Percentiles rank a stretch among this genome's conserved stretches.
Evolutionary conservation across 2,888 invertebrate species (phyloP).

Genomic region (Merodon equestris): DNA sequence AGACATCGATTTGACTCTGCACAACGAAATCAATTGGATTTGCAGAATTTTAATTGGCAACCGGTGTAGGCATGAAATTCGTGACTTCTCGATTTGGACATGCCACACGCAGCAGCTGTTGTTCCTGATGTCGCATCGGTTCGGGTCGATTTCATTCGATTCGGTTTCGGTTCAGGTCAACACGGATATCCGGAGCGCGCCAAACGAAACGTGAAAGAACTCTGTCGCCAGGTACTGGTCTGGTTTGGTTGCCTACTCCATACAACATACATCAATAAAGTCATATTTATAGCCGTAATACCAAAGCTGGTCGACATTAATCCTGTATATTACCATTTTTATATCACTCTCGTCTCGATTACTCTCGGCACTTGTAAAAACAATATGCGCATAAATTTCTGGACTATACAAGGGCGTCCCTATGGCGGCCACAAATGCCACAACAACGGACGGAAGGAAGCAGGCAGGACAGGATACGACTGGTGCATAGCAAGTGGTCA

Average conservation of each 20-base stretch:
- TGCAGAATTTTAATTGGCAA: slow-evolving; percentile 67
- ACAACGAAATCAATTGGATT: slow-evolving; percentile 49
- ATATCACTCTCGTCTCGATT: slow-evolving; percentile 66
- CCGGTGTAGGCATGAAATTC: slow-evolving; percentile 64
- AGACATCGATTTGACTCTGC: slow-evolving; percentile 23
- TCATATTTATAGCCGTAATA: slow-evolving; percentile 65
- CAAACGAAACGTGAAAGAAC: slow-evolving; percentile 43
- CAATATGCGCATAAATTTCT: slow-evolving; percentile 67
- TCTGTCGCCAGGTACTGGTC: slow-evolving; percentile 41
- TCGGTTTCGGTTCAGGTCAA: slow-evolving; percentile 10
- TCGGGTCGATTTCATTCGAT: slow-evolving; percentile 20
- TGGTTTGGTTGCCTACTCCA: slow-evolving; percentile 17
- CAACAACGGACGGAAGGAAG: slow-evolving; percentile 42
- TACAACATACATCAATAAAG: slow-evolving; percentile 59
- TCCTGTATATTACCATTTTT: slow-evolving; percentile 67
- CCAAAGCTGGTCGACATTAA: slow-evolving; percentile 65
- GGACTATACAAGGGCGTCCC: too few species aligned
- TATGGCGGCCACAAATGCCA: background rate
- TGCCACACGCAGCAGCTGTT: slow-evolving; percentile 42
- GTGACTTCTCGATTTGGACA: slow-evolving; percentile 62
- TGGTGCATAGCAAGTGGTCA: slow-evolving; percentile 23
- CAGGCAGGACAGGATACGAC: slow-evolving; percentile 38
- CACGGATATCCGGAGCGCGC: background rate
- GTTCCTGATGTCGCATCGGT: background rate
- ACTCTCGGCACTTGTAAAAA: slow-evolving; percentile 66